Base-by-base conservation (phyloP, 2,888 invertebrate species). In the Lasioglossum figueresi region DNA sequence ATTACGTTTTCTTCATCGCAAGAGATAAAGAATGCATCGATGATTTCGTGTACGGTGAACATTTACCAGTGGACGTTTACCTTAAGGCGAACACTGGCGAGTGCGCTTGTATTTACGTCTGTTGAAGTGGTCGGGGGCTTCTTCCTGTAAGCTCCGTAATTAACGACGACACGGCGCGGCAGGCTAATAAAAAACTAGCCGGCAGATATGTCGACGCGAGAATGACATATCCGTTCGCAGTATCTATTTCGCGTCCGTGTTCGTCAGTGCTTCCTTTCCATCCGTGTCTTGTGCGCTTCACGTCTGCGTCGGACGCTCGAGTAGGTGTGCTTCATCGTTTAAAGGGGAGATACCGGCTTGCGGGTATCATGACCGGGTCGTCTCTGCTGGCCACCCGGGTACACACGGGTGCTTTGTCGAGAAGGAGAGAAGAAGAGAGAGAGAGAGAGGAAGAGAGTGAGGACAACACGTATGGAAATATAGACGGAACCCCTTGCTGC, bases 131-230 rank as follows among this genome's bases (percentile, higher is more conserved):
- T 63, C 75, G 19, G 59, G 56, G 31, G 79, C 66, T 19, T 23
- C 23, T 63, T 74, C 71, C 59, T 59, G 74, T 56, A 79, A 82
- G 73, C 73, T 56, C 81, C 74, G 66, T 83, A 90, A 89, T 91
- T 91, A 88, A 79, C 77, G 56, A 72, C 68, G 72, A 78, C 59
- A 40, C 43, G 73, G 78, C 74, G 68, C 68, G 80, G 79, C 80
- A 63, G 80, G 79, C 79, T 87, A 82, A 88, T 86, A 82, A 82
- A 86, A 90, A 80, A 86, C 76, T 80, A 86, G 56, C 81, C 82
- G 31, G 34, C 75, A 80, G 74, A 63, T 85, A 71, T 81, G 74
- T 74, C 48, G 71, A 86, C 77, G 79, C 75, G 80, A 80, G 79
- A 89, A 88, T 88, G 85, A 90, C 86, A 77, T 75, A 86, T 88